Conservation (phyloP, 2,797 vertebrate species). For the Cetoscarus ocellatus region DNA sequence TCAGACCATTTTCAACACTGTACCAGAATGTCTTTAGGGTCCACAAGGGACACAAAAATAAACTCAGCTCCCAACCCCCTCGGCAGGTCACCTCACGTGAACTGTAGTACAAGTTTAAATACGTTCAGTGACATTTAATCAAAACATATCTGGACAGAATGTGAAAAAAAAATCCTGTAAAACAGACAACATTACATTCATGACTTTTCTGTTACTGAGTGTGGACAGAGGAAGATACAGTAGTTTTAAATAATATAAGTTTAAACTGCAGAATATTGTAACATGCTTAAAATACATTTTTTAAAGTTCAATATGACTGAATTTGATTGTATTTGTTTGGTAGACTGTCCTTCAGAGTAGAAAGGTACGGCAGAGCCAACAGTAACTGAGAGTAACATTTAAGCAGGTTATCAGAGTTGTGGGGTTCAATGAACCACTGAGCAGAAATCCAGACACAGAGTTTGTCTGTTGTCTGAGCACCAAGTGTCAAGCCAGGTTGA, state of each 20-base stretch:
- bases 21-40: neutral
- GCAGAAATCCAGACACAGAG: neutral
- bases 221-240: too few species aligned
- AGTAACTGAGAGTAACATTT: neutral
- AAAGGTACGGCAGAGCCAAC: neutral
- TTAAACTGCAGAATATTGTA: too few species aligned
- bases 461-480: neutral
- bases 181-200: too few species aligned
- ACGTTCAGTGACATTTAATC: neutral
- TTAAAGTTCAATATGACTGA: neutral
- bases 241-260: too few species aligned
- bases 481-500: slow-evolving; percentile 1
- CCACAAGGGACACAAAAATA: neutral
- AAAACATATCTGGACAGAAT: neutral
- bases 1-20: slow-evolving; percentile 50
- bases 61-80: neutral
- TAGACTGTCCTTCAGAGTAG: neutral
- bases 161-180: too few species aligned
- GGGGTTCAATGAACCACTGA: slow-evolving; percentile 1
- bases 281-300: neutral
- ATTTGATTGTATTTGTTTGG: neutral
- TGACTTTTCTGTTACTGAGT: too few species aligned
- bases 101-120: neutral
- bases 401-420: slow-evolving; percentile 6
- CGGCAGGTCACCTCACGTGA: slow-evolving; percentile 19